Percentiles rank a stretch among this genome's conserved stretches.
Evolutionary conservation across 92 coral and sea anemone genomes (phyloP).

Genomic region (Porites divaricata): DNA sequence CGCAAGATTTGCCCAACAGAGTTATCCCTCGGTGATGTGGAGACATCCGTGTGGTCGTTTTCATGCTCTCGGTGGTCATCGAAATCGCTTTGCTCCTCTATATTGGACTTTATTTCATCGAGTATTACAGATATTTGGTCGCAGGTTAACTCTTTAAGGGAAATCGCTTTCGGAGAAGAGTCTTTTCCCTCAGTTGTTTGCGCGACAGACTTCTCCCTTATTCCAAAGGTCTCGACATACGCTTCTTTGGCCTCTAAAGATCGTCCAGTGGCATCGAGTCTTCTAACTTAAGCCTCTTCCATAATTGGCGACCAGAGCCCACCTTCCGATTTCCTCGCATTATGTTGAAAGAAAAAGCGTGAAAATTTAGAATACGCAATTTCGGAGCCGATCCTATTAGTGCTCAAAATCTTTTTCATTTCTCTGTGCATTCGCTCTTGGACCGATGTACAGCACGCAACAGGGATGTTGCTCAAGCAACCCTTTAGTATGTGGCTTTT

Average conservation of each 20-base stretch:
- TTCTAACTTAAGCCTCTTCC: not conserved
- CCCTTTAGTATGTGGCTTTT: conserved; percentile 36
- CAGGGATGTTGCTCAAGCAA: conserved; percentile 44
- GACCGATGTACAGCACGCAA: conserved; percentile 26
- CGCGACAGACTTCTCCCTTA: conserved; percentile 21
- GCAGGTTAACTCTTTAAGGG: not conserved
- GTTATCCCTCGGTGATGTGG: not conserved
- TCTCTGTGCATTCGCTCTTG: conserved; percentile 43
- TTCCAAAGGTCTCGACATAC: conserved; percentile 15
- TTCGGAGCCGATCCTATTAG: conserved; percentile 38
- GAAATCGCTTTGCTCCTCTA: not conserved
- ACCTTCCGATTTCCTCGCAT: conserved; percentile 5
- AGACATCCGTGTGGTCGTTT: conserved; percentile 7
- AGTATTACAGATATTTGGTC: conserved; percentile 26
- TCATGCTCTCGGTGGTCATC: conserved; percentile 3
- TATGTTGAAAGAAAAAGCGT: conserved; percentile 39
- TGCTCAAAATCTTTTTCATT: conserved; percentile 33
- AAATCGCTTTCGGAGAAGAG: not conserved
- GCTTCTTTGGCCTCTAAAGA: not conserved
- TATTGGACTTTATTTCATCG: conserved; percentile 17
- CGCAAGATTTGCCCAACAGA: conserved; percentile 23
- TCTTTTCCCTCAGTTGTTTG: conserved; percentile 1
- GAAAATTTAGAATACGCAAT: conserved; percentile 41
- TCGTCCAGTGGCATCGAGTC: not conserved
- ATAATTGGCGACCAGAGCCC: conserved; percentile 22